phyloP scores from a whole-genome alignment of 2,797 vertebrate genomes.

The Pteronotus mesoamericanus region DNA sequence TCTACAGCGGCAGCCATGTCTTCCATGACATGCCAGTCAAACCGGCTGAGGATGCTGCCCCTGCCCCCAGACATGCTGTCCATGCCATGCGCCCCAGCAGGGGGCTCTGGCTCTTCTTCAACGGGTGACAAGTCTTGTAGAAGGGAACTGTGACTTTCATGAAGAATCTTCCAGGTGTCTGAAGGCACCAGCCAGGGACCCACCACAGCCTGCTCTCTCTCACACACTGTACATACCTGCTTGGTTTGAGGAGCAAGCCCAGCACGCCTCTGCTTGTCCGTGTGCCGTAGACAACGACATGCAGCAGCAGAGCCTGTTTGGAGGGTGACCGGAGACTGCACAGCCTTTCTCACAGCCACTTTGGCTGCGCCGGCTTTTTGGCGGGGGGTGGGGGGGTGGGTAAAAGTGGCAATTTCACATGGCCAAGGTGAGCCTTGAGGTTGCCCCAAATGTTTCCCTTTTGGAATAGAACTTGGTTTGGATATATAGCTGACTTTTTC shows the following conservation, averaged over 20 bases:
- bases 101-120: conserved; percentile 44
- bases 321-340: background rate
- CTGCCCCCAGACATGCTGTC: conserved; percentile 87
- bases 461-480: background rate
- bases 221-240: background rate
- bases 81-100: background rate
- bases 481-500: background rate
- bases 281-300: background rate
- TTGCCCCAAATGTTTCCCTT: background rate
- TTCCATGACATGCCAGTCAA: conserved; percentile 94
- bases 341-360: background rate
- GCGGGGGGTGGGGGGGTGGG: too few relatives aligned
- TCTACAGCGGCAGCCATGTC: conserved; percentile 87
- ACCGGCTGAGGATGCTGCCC: conserved; percentile 88
- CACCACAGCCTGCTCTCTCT: conserved; percentile 71
- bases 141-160: conserved; percentile 41
- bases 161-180: conserved; percentile 78
- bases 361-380: background rate
- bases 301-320: conserved; percentile 56
- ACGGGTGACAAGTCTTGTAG: conserved; percentile 51
- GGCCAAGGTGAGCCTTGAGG: background rate
- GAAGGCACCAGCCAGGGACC: conserved; percentile 83
- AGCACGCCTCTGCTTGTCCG: background rate
- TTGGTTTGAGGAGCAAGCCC: conserved; percentile 25
- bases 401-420: background rate